Evolutionary conservation across 2,797 vertebrate genomes (phyloP), one percentile per base, ranked within the genome.

Genomic region (Lemur catta): DNA sequence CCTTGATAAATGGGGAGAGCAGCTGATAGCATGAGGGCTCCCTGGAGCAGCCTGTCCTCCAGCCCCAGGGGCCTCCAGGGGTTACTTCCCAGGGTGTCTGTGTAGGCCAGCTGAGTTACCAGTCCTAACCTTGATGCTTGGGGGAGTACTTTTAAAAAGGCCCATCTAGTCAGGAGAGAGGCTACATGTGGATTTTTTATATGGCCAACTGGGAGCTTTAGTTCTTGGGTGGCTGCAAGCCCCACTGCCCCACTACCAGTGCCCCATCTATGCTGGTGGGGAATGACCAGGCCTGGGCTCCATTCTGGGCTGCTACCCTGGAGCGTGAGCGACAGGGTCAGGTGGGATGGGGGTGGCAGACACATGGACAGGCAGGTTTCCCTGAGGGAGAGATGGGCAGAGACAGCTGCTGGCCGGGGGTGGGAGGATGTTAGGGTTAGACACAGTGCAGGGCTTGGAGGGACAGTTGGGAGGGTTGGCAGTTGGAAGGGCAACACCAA

Each of bases 301-400:
- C 61, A 35, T 82, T 67, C 88, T 76, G 82, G 72, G 86, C 59
- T 50, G 41, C 74, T 80, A 84, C 63, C 4, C 89, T 85, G 43
- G 91, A 95, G 67, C 43, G 3, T 97, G 97, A 98, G 96, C 96
- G 97, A 97, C 97, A 97, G 94, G 88, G 80, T 74, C 97, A 98
- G 96, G 69, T 97, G 97, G 92, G 38, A 20, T 13, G 80, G 63
- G 80, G 91, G 82, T 76, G 71, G 96, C 92, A 17, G 71, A 81
- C 43, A 67, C 92, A 17, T 22, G 63, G 41, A 61, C 38, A 57
- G 72, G 93, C 93, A 33, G 41, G 82, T 84, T 48, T 79, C 93
- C n/a, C 75, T 82, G 46, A 14, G 2, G 74, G 84, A 59, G 81
- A 86, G 95, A 98, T 9, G n/a, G 95, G 92, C 97, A 91, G 92